Evolutionary conservation across 2,888 invertebrate species (phyloP).

Genomic region (Miltochrista miniata): DNA sequence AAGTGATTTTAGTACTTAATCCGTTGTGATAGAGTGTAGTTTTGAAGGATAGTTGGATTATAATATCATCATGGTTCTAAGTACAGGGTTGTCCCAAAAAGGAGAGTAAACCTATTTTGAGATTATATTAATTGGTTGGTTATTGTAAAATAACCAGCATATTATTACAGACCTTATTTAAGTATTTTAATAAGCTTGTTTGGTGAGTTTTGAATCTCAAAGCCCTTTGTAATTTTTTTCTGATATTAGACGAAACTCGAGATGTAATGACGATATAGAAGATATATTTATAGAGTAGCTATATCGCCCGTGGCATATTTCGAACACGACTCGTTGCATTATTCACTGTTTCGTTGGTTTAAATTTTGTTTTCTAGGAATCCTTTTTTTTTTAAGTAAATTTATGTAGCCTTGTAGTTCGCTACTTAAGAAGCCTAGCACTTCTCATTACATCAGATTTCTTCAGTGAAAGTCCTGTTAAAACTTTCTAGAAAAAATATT

Average conservation of each 20-base stretch:
- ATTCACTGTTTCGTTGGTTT: too few species aligned
- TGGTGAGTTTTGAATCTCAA: background rate
- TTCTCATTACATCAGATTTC: too few species aligned
- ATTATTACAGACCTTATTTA: background rate
- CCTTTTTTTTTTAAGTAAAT: too few species aligned
- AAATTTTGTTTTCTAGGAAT: too few species aligned
- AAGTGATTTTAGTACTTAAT: constrained; percentile 6
- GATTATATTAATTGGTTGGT: background rate
- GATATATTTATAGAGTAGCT: too few species aligned
- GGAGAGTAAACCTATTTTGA: constrained; percentile 1
- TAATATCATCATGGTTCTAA: background rate
- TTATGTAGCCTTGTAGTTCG: too few species aligned
- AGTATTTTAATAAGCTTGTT: constrained; percentile 1
- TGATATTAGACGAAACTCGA: background rate
- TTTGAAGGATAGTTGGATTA: background rate
- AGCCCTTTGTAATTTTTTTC: background rate
- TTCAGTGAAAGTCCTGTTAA: too few species aligned
- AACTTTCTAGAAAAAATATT: too few species aligned
- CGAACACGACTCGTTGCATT: too few species aligned
- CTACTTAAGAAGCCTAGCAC: too few species aligned
- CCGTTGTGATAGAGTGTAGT: background rate
- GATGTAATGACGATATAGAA: background rate
- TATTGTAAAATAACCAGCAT: background rate
- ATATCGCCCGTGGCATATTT: too few species aligned
- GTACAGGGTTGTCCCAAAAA: constrained; percentile 13